These are phyloP conservation scores for Syndactyla subalaris DNA, from an alignment of 2,797 vertebrate species.

Conservation along the genomic window DNA sequence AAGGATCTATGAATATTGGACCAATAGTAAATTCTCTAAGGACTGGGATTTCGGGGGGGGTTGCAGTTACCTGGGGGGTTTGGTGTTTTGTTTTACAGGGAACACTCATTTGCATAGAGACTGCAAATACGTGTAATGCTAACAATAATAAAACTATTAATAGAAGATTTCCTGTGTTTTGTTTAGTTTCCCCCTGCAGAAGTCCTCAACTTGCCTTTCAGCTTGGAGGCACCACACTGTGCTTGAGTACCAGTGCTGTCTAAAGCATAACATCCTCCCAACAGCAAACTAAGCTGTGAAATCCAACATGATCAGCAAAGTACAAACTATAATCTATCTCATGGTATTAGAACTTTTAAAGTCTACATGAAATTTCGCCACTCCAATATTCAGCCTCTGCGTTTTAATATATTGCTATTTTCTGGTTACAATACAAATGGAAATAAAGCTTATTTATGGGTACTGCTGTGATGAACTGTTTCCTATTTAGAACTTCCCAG, in stretches of 20 bases:
- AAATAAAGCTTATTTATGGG: background rate
- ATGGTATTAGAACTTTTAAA: background rate
- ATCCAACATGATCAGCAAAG: rapidly evolving
- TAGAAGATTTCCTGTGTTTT: background rate
- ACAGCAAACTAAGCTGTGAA: background rate
- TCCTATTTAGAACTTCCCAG: background rate
- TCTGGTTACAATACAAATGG: background rate
- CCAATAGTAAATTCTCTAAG: background rate
- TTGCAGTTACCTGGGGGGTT: no score
- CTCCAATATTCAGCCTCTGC: background rate
- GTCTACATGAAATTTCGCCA: background rate
- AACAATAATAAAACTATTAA: background rate
- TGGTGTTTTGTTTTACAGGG: background rate
- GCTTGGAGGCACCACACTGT: background rate
- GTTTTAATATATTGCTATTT: background rate
- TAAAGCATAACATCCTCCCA: background rate
- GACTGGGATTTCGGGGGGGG: background rate
- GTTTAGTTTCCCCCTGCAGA: rapidly evolving
- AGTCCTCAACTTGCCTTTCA: background rate
- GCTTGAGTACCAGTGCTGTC: background rate
- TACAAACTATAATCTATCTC: background rate
- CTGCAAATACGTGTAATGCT: background rate
- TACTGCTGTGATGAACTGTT: background rate
- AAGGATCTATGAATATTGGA: background rate
- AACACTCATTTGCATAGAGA: background rate